Evolutionary conservation across 2,797 vertebrate genomes (phyloP), one percentile per base, ranked within the genome.

Genomic region (Anguilla marmorata): DNA sequence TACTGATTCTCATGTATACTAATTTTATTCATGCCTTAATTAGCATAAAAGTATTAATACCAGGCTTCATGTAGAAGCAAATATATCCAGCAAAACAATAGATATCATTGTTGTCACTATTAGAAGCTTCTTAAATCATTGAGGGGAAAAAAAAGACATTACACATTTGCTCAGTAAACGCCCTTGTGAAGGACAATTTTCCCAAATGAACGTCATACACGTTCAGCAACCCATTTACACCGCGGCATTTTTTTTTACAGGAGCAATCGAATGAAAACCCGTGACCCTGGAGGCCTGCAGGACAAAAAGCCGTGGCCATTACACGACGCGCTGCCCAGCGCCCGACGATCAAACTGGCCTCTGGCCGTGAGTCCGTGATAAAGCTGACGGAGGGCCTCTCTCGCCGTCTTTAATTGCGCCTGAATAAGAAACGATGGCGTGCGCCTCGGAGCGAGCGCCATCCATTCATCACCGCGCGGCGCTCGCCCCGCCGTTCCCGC

Each of bases 311-410:
- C 11, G 69, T 33, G 69, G 27, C 69, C 69, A 72, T 66, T 66
- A 66, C 60, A 66, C 60, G 1, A 66, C 60, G n/a, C 9, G 69
- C 33, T 76, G 30, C 14, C 74, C 74, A 76, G 7, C 33, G 19
- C 74, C 37, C 3, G 14, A n/a, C 3, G 33, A 45, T 76, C 33
- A 76, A 76, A 41, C 19, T 19, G 74, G 74, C 74, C 74, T 41
- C 74, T 76, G 30, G 74, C 21, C 37, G 74, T 16, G 74, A 76
- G 6, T 76, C 37, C 3, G 74, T 76, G 19, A 76, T 76, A 41
- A 76, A 76, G 74, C 74, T 76, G 74, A 76, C 74, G 2, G 74
- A 41, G 74, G 74, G 74, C 19, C 37, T 14, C 37, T 76, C 74
- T 33, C 74, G 37, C 30, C 11, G 3, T 45, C 74, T 76, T 19